Base-by-base conservation (phyloP, 2,888 invertebrate genomes). In the Dusona sp. region DNA sequence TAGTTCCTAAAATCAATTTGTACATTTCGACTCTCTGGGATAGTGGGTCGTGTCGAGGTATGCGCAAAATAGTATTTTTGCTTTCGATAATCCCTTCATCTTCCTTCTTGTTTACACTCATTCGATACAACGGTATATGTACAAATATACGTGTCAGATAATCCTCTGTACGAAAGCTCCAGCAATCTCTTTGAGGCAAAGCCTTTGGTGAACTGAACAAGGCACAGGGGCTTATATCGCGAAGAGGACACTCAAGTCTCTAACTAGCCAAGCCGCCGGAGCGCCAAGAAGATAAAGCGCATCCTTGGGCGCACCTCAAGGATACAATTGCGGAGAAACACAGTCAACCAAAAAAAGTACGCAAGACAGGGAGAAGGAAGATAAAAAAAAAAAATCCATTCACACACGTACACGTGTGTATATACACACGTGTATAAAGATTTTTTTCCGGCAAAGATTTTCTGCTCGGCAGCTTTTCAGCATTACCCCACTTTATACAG, bases 401-500 rank as follows among this genome's bases (percentile, higher is more conserved):
- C 51, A 65, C 72, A 65, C 33, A 74, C 36, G 54, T 48, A 67
- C 29, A 74, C 36, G 45, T 61, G 48, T 22, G 67, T 45, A 45
- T 29, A 79, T 19, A 68, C 22, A 72, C n/a, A 74, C 57, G 45
- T 54, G 79, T 73, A 74, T 36, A 77, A 38, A 74, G 42, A 67
- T 73, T 57, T 61, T 51, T 45, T 79, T 82, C 68, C 61, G 65
- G 75, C 68, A 86, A 83, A 87, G 86, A 89, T 90, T 90, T 89
- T 88, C 82, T 82, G 89, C 87, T 88, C 82, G 77, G 84, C 72
- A 82, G 82, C 79, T 83, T 89, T 88, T 87, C 72, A 84, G 85
- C 85, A 87, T 88, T 88, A 85, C 82, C 77, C 87, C 88, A 87
- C 86, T 88, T 88, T 88, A 87, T 89, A 83, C 54, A 87, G 79